Percentiles rank a stretch among this genome's conserved stretches.
phyloP scores from a whole-genome alignment of 2,797 vertebrate genomes.

The Chelonia mydas region DNA sequence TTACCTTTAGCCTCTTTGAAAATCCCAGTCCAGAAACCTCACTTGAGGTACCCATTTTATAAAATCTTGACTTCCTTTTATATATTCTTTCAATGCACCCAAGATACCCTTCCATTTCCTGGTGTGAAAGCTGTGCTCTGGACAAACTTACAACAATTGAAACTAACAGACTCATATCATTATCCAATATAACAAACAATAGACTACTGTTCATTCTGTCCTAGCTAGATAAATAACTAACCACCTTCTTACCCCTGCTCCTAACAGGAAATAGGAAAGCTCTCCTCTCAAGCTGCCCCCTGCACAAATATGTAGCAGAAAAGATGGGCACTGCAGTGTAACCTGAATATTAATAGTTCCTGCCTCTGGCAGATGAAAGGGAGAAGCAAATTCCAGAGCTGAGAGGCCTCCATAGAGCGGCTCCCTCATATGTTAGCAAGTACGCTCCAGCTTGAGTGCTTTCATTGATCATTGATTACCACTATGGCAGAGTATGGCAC shows the following conservation, averaged over 20 bases:
- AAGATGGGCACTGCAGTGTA: neutral
- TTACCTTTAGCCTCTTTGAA: conserved; percentile 10
- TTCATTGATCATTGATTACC: neutral
- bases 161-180: conserved; percentile 21
- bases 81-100: conserved; percentile 13
- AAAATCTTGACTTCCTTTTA: neutral
- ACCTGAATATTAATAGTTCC: neutral
- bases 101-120: conserved; percentile 14
- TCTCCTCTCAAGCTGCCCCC: neutral
- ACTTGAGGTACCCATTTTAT: neutral
- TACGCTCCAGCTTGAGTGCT: neutral
- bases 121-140: neutral
- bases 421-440: neutral
- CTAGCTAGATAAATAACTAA: neutral
- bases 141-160: neutral
- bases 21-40: neutral
- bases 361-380: neutral
- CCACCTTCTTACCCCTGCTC: neutral
- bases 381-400: neutral
- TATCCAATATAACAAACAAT: neutral
- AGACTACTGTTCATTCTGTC: neutral
- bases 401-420: neutral
- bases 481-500: neutral
- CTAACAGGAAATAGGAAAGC: neutral
- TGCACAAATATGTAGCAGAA: neutral